phyloP scores from a whole-genome alignment of 2,113 vertebrate species.

The Pelecanoides urinatrix region DNA sequence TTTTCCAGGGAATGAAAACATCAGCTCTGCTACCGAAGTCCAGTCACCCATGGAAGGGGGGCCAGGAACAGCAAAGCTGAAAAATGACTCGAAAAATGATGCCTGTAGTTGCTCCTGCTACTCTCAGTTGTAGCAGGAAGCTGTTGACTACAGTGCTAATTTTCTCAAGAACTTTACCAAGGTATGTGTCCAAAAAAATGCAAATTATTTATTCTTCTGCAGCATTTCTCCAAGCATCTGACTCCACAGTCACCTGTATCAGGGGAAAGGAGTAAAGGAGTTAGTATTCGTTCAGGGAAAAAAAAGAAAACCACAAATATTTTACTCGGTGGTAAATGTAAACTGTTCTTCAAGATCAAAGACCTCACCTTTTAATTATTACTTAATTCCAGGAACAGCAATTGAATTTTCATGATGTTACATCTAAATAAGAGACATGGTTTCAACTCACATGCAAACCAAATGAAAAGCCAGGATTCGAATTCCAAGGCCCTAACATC shows the following conservation, averaged over 20 bases:
- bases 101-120: neutral
- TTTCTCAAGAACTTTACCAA: neutral
- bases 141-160: neutral
- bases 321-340: neutral
- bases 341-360: neutral
- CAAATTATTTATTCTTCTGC: neutral
- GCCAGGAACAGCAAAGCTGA: neutral
- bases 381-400: neutral
- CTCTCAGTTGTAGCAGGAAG: neutral
- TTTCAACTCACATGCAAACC: neutral
- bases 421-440: neutral
- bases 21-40: neutral
- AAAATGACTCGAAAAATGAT: neutral
- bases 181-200: neutral
- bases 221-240: neutral
- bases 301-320: neutral
- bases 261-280: neutral
- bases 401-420: neutral
- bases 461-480: neutral
- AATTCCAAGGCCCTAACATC: neutral
- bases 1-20: conserved; percentile 23
- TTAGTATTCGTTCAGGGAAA: neutral
- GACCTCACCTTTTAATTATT: neutral
- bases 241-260: neutral
- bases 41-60: neutral